Percentiles rank a stretch among this genome's conserved stretches.
phyloP scores from a whole-genome alignment of 2,113 vertebrate species.

The Anas platyrhynchos region DNA sequence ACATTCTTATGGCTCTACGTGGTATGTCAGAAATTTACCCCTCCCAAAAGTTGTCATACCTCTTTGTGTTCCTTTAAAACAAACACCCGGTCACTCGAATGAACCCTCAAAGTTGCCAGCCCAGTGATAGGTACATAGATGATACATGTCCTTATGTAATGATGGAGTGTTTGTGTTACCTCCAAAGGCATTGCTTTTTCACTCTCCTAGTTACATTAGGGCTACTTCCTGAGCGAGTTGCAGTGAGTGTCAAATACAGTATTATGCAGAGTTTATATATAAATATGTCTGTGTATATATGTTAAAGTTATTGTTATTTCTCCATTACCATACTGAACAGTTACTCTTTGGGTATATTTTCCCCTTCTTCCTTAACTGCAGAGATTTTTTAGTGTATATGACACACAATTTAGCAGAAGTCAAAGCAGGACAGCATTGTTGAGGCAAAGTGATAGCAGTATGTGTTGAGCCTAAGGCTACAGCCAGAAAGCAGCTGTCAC shows the following conservation, averaged over 20 bases:
- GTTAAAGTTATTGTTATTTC: not conserved
- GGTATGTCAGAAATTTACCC: rapidly evolving
- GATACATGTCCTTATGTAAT: not conserved
- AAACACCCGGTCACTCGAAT: not conserved
- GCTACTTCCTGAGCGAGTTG: not conserved
- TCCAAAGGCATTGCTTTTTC: not conserved
- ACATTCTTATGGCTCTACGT: rapidly evolving
- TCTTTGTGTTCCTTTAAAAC: not conserved
- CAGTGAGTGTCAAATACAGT: not conserved
- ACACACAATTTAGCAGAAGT: conserved; percentile 34
- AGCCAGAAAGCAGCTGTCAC: conserved; percentile 37
- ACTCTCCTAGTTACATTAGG: not conserved
- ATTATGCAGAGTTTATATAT: not conserved
- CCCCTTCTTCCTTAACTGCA: not conserved
- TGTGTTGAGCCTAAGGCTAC: conserved; percentile 30
- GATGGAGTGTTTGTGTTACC: not conserved
- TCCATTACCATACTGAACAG: not conserved
- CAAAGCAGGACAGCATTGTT: conserved; percentile 26
- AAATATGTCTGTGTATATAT: not conserved
- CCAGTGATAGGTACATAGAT: not conserved
- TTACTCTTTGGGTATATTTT: not conserved
- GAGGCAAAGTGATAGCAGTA: conserved; percentile 6
- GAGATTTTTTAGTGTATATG: conserved; percentile 21
- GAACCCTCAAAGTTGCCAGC: not conserved
- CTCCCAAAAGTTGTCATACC: rapidly evolving